These are phyloP conservation scores for Podarcis lilfordi DNA, from an alignment of 2,797 vertebrate genomes.

Conservation along the genomic window DNA sequence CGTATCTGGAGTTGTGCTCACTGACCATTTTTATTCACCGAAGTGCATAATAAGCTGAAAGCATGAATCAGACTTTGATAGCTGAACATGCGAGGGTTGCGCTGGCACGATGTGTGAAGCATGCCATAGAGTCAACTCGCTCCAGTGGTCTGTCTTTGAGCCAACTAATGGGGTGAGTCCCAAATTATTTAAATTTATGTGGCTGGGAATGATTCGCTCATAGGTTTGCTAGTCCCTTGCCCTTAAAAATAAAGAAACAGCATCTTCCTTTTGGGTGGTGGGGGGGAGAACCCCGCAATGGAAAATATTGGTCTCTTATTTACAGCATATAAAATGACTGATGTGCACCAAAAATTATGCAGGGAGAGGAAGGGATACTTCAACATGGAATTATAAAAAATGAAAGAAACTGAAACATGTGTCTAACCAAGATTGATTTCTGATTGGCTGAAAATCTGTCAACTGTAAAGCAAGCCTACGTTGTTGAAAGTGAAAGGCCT, in stretches of 20 bases:
- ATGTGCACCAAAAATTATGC: background rate
- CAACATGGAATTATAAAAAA: background rate
- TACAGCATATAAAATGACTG: conserved; percentile 2
- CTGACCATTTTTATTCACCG: conserved; percentile 20
- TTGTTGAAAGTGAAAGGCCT: background rate
- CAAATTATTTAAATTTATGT: conserved; percentile 15
- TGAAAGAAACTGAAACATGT: background rate
- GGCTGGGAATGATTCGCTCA: background rate
- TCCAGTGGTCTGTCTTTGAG: conserved; percentile 17
- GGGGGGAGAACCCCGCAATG: background rate
- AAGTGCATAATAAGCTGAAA: conserved; percentile 36
- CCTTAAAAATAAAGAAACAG: background rate
- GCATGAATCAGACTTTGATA: conserved; percentile 32
- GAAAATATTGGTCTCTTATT: background rate
- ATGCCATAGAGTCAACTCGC: background rate
- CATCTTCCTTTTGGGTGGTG: background rate
- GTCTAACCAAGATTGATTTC: background rate
- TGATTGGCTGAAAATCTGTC: background rate
- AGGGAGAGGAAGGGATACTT: background rate
- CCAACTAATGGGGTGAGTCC: background rate
- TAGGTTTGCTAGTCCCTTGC: background rate
- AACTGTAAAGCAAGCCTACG: background rate
- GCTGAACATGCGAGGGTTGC: conserved; percentile 22
- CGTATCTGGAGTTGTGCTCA: conserved; percentile 21
- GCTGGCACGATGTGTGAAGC: conserved; percentile 6